Base-by-base conservation (phyloP, 2,797 vertebrate genomes). In the Varecia variegata region DNA sequence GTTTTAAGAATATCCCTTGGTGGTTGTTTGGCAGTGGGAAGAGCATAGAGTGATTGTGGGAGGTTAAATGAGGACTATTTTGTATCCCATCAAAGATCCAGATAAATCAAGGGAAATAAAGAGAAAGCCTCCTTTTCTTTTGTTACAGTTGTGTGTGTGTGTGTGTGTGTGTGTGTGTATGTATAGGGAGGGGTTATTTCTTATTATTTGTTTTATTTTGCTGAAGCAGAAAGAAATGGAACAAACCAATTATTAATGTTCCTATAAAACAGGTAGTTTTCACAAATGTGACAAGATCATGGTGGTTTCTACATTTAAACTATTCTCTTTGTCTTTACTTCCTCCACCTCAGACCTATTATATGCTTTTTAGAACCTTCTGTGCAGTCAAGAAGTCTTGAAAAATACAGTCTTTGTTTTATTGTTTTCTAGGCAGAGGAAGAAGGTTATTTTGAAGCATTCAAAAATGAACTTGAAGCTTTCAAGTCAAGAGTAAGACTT, bases 381-480 rank as follows among this genome's bases (percentile, higher is more conserved):
- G 0, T 93, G 25, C 85, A 13, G n/a, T 88, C 45, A 81, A 27
- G 81, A 94, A 94, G 9, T 94, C 20, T 92, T 95, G 35, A 76
- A 40, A 94, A 93, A 74, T 18, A 81, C 15, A 60, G 35, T 84
- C 30, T 92, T 77, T 88, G 25, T 84, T 73, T 71, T 50, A 56
- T 40, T 95, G n/a, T 98, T 95, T 94, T 97, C 67, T 87, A 99
- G 99, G 98, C 99, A 87, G 99, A 99, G 92, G 99, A 99, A 97
- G 99, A 99, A 96, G 99, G 99, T 89, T 99, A 99, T 98, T 98
- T 99, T 97, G 99, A 99, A 97, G 99, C 99, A 98, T 99, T 99
- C 98, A 99, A 99, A 96, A 98, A 98, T 96, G 99, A 99, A 98
- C 99, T 99, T 7, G 99, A 99, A 98, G 99, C 99, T 98, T 99